Percentiles rank a stretch among this genome's conserved stretches.
phyloP scores from a whole-genome alignment of 1,140 invertebrate species.

The Charaxes varanes region DNA sequence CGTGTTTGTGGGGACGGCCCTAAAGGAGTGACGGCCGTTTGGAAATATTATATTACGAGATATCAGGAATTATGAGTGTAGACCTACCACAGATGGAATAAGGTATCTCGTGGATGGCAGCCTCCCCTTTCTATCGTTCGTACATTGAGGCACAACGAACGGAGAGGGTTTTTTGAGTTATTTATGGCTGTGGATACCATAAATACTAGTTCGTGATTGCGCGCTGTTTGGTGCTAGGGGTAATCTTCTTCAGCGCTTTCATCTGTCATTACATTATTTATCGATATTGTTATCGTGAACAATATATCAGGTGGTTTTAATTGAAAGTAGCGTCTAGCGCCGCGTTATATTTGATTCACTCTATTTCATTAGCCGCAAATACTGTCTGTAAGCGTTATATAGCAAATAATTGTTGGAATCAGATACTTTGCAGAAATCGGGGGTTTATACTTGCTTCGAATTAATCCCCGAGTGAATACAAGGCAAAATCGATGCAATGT shows the following conservation, averaged over 20 bases:
- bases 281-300: conserved; percentile 27
- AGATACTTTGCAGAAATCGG: neutral
- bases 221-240: conserved; percentile 11
- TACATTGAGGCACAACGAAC: neutral
- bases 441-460: neutral
- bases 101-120: too few species aligned
- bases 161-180: neutral
- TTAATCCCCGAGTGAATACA: too few species aligned
- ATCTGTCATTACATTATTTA: conserved; percentile 18
- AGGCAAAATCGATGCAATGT: too few species aligned
- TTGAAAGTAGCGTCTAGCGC: conserved; percentile 16
- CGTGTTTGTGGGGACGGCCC: too few species aligned
- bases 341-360: conserved; percentile 12
- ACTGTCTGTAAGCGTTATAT: neutral
- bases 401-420: too few species aligned
- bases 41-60: too few species aligned
- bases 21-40: too few species aligned
- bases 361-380: neutral
- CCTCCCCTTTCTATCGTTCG: too few species aligned
- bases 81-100: too few species aligned
- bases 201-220: conserved; percentile 8
- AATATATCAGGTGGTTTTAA: conserved; percentile 23
- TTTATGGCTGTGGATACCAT: too few species aligned
- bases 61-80: too few species aligned
- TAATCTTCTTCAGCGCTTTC: conserved; percentile 16